Conservation (phyloP, 2,113 vertebrate genomes). For the Lamprotornis superbus region DNA sequence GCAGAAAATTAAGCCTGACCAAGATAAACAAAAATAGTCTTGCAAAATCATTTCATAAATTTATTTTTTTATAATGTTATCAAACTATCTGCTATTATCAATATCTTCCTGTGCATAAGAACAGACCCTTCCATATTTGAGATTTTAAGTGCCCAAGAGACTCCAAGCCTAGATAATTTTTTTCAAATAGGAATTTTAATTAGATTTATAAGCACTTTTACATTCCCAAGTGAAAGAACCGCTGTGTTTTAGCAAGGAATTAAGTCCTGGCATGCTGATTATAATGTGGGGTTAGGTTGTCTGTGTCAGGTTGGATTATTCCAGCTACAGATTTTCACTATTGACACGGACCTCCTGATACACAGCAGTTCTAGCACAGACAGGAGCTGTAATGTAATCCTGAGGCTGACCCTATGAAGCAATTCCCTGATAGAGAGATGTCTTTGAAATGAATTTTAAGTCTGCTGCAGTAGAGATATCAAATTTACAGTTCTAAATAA, state of each 20-base stretch:
- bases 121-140: neutral
- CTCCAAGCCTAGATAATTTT: neutral
- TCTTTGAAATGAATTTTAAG: neutral
- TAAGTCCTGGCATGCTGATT: neutral
- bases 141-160: neutral
- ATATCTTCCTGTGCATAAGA: neutral
- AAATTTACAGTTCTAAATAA: neutral
- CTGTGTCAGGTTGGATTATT: neutral
- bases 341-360: neutral
- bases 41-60: neutral
- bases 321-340: neutral
- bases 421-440: neutral
- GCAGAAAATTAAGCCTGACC: neutral
- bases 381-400: neutral
- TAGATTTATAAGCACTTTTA: slow-evolving; percentile 3
- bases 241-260: neutral
- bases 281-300: neutral
- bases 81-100: neutral
- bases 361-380: neutral
- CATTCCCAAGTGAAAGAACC: neutral
- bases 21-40: slow-evolving; percentile 18
- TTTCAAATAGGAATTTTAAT: neutral
- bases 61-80: neutral
- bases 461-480: neutral
- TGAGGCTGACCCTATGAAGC: neutral